Conservation (phyloP, 2,888 invertebrate species). For the Tachystola acroxantha region DNA sequence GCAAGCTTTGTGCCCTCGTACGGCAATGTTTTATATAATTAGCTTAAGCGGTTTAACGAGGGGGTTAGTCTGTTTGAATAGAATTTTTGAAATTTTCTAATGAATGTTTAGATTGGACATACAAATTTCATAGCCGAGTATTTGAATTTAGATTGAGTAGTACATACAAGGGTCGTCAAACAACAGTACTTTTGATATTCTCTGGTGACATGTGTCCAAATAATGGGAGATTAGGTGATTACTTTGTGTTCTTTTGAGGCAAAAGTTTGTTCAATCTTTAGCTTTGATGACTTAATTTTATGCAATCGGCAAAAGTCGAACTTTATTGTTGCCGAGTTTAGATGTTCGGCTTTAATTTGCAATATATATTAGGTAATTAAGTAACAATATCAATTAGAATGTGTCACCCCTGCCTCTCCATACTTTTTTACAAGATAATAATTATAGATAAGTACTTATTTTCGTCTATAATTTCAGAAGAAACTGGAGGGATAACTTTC, state of each 20-base stretch:
- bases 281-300: no score
- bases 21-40: constrained; percentile 69
- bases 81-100: constrained; percentile 58
- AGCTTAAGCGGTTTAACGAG: constrained; percentile 70
- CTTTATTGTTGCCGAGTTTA: no score
- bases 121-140: constrained; percentile 51
- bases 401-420: no score
- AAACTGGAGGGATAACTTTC: no score
- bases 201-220: constrained; percentile 65
- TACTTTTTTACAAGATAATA: not conserved
- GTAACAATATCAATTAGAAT: no score
- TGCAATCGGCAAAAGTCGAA: no score
- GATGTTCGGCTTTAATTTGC: no score
- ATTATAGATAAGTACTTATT: no score
- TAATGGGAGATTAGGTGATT: constrained; percentile 35
- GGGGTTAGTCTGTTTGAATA: constrained; percentile 42
- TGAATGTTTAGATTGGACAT: constrained; percentile 73
- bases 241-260: constrained; percentile 28
- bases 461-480: no score
- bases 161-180: constrained; percentile 33
- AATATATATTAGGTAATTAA: no score
- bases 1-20: constrained; percentile 41
- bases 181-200: constrained; percentile 36
- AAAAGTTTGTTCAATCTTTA: constrained; percentile 14
- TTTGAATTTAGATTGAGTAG: constrained; percentile 59